These are phyloP conservation scores for Triplophysa tibetana DNA, from an alignment of 2,113 vertebrate genomes.

Conservation along the genomic window DNA sequence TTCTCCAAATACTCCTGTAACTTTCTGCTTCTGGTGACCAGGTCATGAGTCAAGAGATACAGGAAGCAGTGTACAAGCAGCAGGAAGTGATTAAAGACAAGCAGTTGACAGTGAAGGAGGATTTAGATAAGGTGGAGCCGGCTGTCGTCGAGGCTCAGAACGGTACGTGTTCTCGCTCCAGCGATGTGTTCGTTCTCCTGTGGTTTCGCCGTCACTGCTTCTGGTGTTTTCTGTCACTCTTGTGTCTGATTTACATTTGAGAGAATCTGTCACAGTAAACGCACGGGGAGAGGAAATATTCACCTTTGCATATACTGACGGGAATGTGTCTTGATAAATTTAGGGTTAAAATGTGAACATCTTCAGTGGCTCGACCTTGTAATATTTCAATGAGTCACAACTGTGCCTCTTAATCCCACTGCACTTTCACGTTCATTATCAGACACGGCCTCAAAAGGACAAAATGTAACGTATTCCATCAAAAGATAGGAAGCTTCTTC, in stretches of 20 bases:
- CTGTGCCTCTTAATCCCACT: too few relatives aligned
- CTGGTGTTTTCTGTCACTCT: not conserved
- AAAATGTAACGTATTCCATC: too few relatives aligned
- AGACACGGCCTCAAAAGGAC: too few relatives aligned
- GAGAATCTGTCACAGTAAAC: too few relatives aligned
- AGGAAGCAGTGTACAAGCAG: slow-evolving; percentile 95
- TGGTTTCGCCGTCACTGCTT: not conserved
- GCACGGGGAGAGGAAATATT: too few relatives aligned
- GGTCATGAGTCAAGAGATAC: slow-evolving; percentile 99
- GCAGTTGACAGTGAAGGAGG: slow-evolving; percentile 91
- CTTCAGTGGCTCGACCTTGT: too few relatives aligned
- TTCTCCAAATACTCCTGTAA: not conserved
- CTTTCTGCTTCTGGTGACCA: slow-evolving; percentile 51
- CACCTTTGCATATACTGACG: not conserved
- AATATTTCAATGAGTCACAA: too few relatives aligned
- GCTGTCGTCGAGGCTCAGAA: slow-evolving; percentile 98
- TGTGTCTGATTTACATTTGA: not conserved
- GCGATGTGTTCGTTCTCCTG: too few relatives aligned
- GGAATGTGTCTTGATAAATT: too few relatives aligned
- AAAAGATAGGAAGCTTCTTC: too few relatives aligned
- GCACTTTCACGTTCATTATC: too few relatives aligned
- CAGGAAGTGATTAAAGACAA: slow-evolving; percentile 97
- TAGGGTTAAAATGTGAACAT: too few relatives aligned
- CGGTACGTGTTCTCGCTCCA: slow-evolving; percentile 71
- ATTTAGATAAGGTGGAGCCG: slow-evolving; percentile 96